Base-by-base conservation (phyloP, 2,888 invertebrate genomes). In the Unio delphinus region DNA sequence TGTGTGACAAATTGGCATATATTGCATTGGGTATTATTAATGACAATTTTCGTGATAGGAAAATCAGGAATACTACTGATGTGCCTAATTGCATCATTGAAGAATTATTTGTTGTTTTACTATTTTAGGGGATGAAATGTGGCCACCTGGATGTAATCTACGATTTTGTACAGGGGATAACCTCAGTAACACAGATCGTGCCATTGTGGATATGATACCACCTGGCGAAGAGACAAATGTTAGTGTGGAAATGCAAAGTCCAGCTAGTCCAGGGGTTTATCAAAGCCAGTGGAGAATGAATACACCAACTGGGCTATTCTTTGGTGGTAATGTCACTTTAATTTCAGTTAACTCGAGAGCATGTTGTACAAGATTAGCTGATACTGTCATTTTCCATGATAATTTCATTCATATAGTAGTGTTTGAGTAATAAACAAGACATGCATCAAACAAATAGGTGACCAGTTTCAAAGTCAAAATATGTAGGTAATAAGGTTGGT, bases 271-370 rank as follows among this genome's bases (percentile, higher is more conserved):
- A 59, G 96, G 96, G 18, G 93, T 93, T 26, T 95, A 95, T 90
- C 93, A 94, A 90, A 95, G 95, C 80, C 95, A 95, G 91, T 98
- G 97, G 94, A 93, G 96, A 86, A 93, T 98, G 92, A 94, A 94
- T 86, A 96, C 96, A 70, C 92, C 95, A 59, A 94, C 94, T 84
- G 97, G 97, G 74, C 93, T 95, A 83, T 95, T 95, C 90, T 97
- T 98, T 92, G 98, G 98, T 90, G 97, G 97, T 96, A 91, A 66
- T 72, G 56, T 23, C 8, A 17, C 4, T 28, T 59, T 59, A 55
- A 15, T 26, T 34, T 34, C n/a, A 30, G 18, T 60, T 18, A 18
- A 55, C 20, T 23, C 23, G 64, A 59, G 26, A 18, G 23, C 17
- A 26, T 3, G 4, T 59, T 59, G 15, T 45, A 45, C 15, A 15